Base-by-base conservation (phyloP, 2,888 invertebrate genomes). In the Aplocera efformata region DNA sequence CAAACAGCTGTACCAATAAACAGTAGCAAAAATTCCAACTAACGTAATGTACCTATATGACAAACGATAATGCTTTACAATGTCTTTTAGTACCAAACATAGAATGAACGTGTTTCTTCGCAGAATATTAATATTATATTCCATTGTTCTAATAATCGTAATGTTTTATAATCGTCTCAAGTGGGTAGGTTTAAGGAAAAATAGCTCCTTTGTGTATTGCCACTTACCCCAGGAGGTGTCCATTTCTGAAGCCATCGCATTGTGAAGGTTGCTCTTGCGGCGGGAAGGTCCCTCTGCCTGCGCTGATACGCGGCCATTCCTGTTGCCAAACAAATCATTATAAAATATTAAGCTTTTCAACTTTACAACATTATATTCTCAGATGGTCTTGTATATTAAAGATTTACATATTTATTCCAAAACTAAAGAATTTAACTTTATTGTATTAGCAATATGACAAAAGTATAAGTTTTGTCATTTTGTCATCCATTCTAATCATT, bases 261-360 rank as follows among this genome's bases (percentile, higher is more conserved):
- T 91, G 67, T 93, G 91, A 36, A 93, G 82, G 63, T 93, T 93
- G 70, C 93, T 93, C 69, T 93, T 93, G 53, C 92, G 91, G 58
- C 93, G 88, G 42, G 91, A 91, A 9, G 93, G 93, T 42, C 93
- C 93, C 58, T 86, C 88, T 52, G 92, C 90, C 69, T 92, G 91
- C 32, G 88, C 72, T 53, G 88, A 86, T 39, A 82, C 59, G 42
- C 81, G 75, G 49, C 86, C 85, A 83, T 88, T 88, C 81, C 88
- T 88, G 68, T 47, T 22, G 40, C 44, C 30, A 53, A 36, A 41
- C 32, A 53, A 20, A 45, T 32, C 8, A 23, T 7, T 9, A 17
- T 17, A 17, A 23, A 23, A 21, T 28, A 22, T 21, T 10, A 10
- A n/a, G n/a, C n/a, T n/a, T n/a, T n/a, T n/a, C n/a, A n/a, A n/a